phyloP scores from a whole-genome alignment of 2,113 vertebrate species.

The Oenanthe melanoleuca region DNA sequence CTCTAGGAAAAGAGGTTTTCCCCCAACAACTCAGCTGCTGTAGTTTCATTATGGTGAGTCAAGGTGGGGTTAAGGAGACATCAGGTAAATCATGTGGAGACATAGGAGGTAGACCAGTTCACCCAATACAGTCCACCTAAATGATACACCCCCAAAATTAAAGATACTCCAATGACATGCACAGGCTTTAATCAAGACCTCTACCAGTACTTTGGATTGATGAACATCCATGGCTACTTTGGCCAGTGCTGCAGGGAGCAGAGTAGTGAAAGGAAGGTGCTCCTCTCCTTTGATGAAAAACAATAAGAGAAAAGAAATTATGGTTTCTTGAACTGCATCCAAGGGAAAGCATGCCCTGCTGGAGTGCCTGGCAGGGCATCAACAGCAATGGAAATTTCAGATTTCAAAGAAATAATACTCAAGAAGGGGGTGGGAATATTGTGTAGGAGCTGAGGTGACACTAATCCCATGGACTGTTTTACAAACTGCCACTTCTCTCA shows the following conservation, averaged over 20 bases:
- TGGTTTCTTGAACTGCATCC: slow-evolving; percentile 71
- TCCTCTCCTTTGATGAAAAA: slow-evolving; percentile 61
- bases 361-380: slow-evolving; percentile 64
- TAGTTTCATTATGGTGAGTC: neutral
- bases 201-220: neutral
- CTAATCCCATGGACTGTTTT: neutral
- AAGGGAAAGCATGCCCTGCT: slow-evolving; percentile 64
- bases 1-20: neutral
- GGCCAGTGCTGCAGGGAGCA: slow-evolving; percentile 24
- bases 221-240: neutral
- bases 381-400: slow-evolving; percentile 64
- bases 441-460: neutral
- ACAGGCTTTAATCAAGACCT: neutral
- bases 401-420: slow-evolving; percentile 53
- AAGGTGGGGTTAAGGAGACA: neutral
- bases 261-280: neutral
- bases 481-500: neutral
- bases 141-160: neutral
- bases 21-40: neutral
- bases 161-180: accelerated
- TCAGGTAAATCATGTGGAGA: neutral
- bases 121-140: neutral
- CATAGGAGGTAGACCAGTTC: neutral
- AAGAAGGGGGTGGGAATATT: neutral
- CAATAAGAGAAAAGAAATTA: slow-evolving; percentile 36